Base-by-base conservation (phyloP, 2,797 vertebrate genomes). In the Bucorvus abyssinicus region DNA sequence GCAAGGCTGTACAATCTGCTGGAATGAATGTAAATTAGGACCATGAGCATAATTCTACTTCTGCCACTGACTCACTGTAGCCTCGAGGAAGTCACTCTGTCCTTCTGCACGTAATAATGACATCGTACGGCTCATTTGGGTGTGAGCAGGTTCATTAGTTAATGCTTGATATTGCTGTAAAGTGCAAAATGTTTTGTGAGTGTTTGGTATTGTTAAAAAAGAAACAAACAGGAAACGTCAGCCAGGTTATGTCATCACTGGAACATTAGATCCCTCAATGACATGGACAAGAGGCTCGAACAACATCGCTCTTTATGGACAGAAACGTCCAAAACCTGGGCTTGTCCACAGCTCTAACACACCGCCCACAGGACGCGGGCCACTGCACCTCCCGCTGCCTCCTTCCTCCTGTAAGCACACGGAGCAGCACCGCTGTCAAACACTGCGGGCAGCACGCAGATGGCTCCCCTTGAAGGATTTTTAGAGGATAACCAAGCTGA, bases 161-260 rank as follows among this genome's bases (percentile, higher is more conserved):
- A 92, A 90, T 94, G 52, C 38, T 14, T 70, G 19, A 93, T 96
- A 96, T 74, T 83, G 73, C 77, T 57, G 36, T 84, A 90, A 96
- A 96, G 42, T 71, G 53, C 47, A 96, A 91, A 96, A 93, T 87
- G 94, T 90, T 94, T 89, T 70, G 30, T 68, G 86, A 84, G 77
- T 83, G 80, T 82, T 93, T 30, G 42, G 42, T 61, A 89, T 68
- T 90, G 88, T 77, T 87, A 82, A 94, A 95, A 92, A 92, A 76
- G 84, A 88, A 94, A 96, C 60, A 96, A 96, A 96, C 95, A 97
- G 96, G 96, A 97, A 97, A 77, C 27, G 40, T 76, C 78, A 87
- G 64, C 44, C 45, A 47, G 61, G 20, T 61, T 68, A 68, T 68
- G 87, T 95, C 90, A 97, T 85, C 88, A 36, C 64, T 68, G 68